Conservation (phyloP, 2,888 invertebrate genomes). For the Piscicola geometra region DNA sequence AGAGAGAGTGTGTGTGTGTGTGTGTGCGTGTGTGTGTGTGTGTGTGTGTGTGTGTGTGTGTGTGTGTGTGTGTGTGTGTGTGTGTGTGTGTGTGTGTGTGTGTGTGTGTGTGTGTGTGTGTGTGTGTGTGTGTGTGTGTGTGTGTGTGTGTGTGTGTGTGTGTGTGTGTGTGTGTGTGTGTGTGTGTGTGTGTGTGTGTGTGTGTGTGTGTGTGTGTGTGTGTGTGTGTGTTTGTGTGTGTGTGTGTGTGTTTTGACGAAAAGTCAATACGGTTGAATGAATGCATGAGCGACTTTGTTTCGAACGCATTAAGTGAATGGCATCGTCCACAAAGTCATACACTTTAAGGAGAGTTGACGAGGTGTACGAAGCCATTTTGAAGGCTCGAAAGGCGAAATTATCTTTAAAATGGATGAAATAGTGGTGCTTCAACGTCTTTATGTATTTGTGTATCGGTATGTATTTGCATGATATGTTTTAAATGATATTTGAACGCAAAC, state of each 20-base stretch:
- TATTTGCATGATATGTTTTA: too few species aligned
- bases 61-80: slow-evolving; percentile 23
- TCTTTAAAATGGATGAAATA: too few species aligned
- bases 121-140: slow-evolving; percentile 23
- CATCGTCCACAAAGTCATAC: too few species aligned
- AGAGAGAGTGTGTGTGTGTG: not conserved
- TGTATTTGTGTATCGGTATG: too few species aligned
- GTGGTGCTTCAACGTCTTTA: too few species aligned
- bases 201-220: slow-evolving; percentile 23
- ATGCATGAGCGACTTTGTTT: too few species aligned
- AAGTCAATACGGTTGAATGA: not conserved
- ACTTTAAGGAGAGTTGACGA: too few species aligned
- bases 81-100: slow-evolving; percentile 23
- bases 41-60: slow-evolving; percentile 18
- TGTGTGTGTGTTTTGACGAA: not conserved
- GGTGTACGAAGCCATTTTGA: too few species aligned
- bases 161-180: slow-evolving; percentile 23
- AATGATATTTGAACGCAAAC: too few species aligned
- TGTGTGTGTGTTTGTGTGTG: slow-evolving; percentile 1
- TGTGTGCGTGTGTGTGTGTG: slow-evolving; percentile 4
- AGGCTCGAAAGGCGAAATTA: too few species aligned
- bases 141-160: slow-evolving; percentile 23
- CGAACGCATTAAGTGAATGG: too few species aligned
- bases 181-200: slow-evolving; percentile 23
- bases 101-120: slow-evolving; percentile 23